These are phyloP conservation scores for Benthosema pterotum DNA, from an alignment of 2,797 vertebrate species.

Conservation along the genomic window DNA sequence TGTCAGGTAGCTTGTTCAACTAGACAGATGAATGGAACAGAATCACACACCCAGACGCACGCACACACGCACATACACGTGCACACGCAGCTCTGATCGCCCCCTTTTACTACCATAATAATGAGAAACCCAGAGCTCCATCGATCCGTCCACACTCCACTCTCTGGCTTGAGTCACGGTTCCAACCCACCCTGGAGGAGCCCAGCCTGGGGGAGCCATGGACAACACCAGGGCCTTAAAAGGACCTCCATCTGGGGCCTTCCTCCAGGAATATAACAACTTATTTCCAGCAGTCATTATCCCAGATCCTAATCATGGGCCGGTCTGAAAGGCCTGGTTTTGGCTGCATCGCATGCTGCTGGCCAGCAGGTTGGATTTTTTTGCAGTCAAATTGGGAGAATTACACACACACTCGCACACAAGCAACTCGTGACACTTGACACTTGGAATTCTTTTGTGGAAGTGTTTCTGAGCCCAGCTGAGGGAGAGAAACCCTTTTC, in stretches of 20 bases:
- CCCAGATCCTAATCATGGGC: constrained; percentile 30
- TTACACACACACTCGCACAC: constrained; percentile 1
- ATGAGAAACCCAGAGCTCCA: constrained; percentile 47
- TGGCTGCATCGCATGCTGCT: background rate
- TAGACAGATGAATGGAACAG: background rate
- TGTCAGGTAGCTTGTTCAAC: background rate
- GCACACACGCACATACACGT: background rate
- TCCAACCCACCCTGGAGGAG: constrained; percentile 41
- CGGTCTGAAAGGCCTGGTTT: constrained; percentile 12
- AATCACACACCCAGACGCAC: constrained; percentile 15
- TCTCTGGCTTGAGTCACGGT: constrained; percentile 30
- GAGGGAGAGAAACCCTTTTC: background rate
- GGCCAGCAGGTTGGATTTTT: constrained; percentile 22
- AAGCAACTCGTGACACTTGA: constrained; percentile 7
- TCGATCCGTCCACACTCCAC: constrained; percentile 33
- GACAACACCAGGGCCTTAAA: constrained; percentile 42
- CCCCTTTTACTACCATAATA: constrained; percentile 13
- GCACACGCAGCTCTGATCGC: background rate
- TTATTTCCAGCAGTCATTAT: constrained; percentile 48
- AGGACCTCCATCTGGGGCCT: constrained; percentile 53
- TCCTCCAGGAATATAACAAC: constrained; percentile 49
- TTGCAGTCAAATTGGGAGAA: constrained; percentile 32
- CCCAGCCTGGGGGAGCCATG: constrained; percentile 44
- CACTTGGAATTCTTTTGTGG: constrained; percentile 10
- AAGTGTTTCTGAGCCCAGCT: background rate